Evolutionary conservation across 2,797 vertebrate species (phyloP), one percentile per base, ranked within the genome.

Genomic region (Sebastes steindachneri): DNA sequence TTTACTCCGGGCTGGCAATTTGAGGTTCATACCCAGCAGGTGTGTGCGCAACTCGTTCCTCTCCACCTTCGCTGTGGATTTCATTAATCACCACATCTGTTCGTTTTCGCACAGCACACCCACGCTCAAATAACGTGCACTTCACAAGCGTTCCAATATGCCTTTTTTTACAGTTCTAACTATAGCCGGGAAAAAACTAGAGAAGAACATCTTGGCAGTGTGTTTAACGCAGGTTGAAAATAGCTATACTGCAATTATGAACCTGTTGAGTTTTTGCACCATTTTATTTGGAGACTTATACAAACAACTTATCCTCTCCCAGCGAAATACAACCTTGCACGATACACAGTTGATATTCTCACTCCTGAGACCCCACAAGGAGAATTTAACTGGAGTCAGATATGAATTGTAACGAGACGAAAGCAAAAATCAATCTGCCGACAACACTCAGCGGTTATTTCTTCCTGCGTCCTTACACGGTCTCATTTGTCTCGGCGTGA

Each of bases 1-100:
- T 86, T 74, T 73, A 62, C 58, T 78, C 33, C 23, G 3, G 63
- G 66, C 77, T 73, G 77, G 79, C 28, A 60, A 65, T 65, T 85
- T 75, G 9, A 79, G 54, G 57, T 84, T 85, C 69, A 64, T 64
- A 82, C 69, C 37, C 59, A 55, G 62, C 62, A 65, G 88, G 87
- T 65, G 2, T 91, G 84, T 65, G 72, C 45, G 33, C 66, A 45
- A 48, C 48, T 69, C 25, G 15, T 31, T 70, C 68, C 35, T 59
- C 77, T 68, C 73, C 77, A 66, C 53, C 69, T 80, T 80, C 60
- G 10, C 53, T 67, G 63, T 75, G 88, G 80, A 71, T 91, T 90
- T 80, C 77, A 88, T 86, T 86, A 90, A 91, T 83, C 73, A 64
- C 78, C 76, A 86, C 86, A 86, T 90, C 81, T 91, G 86, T 59